Evolutionary conservation across 2,113 vertebrate species (phyloP).

Genomic region (Cephalopterus ornatus): DNA sequence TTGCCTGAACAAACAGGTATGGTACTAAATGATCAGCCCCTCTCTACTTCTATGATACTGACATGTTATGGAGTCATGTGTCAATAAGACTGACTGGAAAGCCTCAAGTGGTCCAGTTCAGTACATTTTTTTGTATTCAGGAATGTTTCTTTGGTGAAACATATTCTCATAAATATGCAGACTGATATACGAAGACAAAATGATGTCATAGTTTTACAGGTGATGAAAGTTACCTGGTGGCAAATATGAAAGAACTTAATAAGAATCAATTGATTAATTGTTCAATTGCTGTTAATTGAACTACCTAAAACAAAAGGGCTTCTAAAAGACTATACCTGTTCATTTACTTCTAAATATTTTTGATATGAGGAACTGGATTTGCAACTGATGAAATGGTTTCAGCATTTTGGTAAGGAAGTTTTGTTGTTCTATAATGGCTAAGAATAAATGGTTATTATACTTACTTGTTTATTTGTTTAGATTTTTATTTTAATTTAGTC

Average conservation of each 20-base stretch:
- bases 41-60: not conserved
- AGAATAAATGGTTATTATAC: not conserved
- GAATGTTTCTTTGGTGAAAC: not conserved
- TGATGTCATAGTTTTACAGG: not conserved
- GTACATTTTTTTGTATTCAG: not conserved
- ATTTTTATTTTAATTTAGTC: not conserved
- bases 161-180: not conserved
- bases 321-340: not conserved
- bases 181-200: not conserved
- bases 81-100: not conserved
- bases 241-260: not conserved
- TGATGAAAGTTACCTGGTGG: not conserved
- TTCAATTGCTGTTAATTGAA: not conserved
- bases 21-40: too few species aligned
- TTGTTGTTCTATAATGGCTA: not conserved
- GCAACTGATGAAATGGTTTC: not conserved
- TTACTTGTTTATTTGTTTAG: not conserved
- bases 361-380: not conserved
- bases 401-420: not conserved
- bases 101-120: not conserved
- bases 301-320: not conserved
- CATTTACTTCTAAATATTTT: not conserved
- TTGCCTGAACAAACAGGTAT: not conserved
- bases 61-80: rapidly evolving
- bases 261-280: not conserved